phyloP scores from a whole-genome alignment of 2,888 invertebrate genomes.

The Zaprionus lineosus region DNA sequence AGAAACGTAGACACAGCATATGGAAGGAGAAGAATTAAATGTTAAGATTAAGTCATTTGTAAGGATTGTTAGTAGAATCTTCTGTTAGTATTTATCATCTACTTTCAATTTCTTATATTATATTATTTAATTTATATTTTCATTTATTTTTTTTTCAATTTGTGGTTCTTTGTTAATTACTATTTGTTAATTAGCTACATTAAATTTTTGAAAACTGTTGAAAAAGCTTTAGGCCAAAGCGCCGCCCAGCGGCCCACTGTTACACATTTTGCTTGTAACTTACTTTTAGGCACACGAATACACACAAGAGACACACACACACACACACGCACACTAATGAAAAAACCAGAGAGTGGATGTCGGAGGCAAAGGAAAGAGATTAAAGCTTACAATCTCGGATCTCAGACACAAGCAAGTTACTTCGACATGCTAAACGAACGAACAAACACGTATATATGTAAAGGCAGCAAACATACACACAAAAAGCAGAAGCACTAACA shows the following conservation, averaged over 20 bases:
- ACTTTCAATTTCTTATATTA: not conserved
- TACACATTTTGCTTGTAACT: conserved; percentile 36
- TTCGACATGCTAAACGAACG: not conserved
- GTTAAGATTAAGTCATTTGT: conserved; percentile 78
- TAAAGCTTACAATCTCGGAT: not conserved
- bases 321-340: conserved; percentile 19
- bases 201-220: not conserved
- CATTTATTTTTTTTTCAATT: conserved; percentile 2
- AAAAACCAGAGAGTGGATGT: not conserved
- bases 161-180: no score
- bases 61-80: conserved; percentile 57
- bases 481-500: no score
- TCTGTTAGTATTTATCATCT: not conserved
- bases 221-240: conserved; percentile 51
- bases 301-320: conserved; percentile 18
- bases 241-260: conserved; percentile 49
- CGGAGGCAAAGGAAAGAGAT: not conserved
- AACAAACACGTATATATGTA: not conserved
- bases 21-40: conserved; percentile 58
- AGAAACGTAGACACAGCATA: conserved; percentile 66
- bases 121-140: not conserved
- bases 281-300: conserved; percentile 41
- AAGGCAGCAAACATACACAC: no score
- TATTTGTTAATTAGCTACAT: not conserved
- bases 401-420: not conserved